These are phyloP conservation scores for Calcarius lapponicus DNA, from an alignment of 2,797 vertebrate genomes.

Conservation along the genomic window DNA sequence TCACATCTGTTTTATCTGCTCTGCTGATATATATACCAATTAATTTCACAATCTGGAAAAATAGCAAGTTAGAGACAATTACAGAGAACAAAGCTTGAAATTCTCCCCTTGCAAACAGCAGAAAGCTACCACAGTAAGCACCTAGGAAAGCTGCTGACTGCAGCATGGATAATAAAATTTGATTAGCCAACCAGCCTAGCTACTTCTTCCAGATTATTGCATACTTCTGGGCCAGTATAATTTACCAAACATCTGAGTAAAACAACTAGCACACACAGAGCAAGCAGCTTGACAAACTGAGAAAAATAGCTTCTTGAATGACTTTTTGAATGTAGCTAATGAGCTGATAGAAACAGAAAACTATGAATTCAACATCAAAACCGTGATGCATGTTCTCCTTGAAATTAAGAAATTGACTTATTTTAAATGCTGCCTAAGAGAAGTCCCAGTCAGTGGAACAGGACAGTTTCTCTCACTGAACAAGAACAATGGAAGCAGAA, in stretches of 20 bases:
- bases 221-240: not conserved
- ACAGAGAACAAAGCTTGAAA: not conserved
- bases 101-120: not conserved
- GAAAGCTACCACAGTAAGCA: not conserved
- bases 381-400: not conserved
- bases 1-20: not conserved
- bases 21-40: not conserved
- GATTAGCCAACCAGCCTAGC: not conserved
- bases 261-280: not conserved
- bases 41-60: not conserved
- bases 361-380: not conserved
- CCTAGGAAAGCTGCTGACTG: not conserved
- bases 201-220: not conserved
- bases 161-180: not conserved
- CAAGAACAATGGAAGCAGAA: not conserved
- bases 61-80: not conserved
- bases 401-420: not conserved
- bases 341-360: not conserved
- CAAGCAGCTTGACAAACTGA: not conserved
- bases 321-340: not conserved
- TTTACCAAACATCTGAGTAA: not conserved
- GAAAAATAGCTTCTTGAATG: not conserved
- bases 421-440: not conserved
- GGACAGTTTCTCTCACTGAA: not conserved
- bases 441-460: not conserved